These are phyloP conservation scores for Muscicapa striata DNA, from an alignment of 2,797 vertebrate species.

Conservation along the genomic window DNA sequence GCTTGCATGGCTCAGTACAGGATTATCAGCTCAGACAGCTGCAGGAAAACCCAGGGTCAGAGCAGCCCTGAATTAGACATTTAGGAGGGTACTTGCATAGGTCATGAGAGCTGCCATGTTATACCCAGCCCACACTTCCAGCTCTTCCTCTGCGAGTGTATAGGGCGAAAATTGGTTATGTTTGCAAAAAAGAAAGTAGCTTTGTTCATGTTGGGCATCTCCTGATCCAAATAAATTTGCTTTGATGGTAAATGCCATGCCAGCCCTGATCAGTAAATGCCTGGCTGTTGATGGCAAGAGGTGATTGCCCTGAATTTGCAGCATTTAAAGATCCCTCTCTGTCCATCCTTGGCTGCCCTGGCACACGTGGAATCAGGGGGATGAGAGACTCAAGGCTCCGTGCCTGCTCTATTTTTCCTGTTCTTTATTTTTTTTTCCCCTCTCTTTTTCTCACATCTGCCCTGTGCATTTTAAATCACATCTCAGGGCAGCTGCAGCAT, in stretches of 20 bases:
- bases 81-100: neutral
- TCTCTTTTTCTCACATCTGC: accelerated
- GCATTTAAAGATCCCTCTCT: neutral
- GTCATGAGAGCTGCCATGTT: neutral
- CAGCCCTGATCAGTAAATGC: neutral
- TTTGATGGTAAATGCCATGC: neutral
- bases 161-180: neutral
- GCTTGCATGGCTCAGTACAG: neutral
- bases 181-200: neutral
- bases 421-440: neutral
- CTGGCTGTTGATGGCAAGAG: neutral
- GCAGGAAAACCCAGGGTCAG: neutral
- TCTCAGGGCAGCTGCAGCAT: neutral
- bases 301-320: neutral
- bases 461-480: neutral
- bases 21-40: neutral
- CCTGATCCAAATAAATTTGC: neutral
- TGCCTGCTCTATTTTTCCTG: neutral
- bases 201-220: neutral
- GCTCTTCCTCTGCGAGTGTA: neutral
- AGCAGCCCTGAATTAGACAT: neutral
- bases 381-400: neutral
- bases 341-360: neutral
- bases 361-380: neutral
- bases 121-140: neutral